Conservation (phyloP, 1,140 invertebrate genomes). For the Bombus vancouverensis region DNA sequence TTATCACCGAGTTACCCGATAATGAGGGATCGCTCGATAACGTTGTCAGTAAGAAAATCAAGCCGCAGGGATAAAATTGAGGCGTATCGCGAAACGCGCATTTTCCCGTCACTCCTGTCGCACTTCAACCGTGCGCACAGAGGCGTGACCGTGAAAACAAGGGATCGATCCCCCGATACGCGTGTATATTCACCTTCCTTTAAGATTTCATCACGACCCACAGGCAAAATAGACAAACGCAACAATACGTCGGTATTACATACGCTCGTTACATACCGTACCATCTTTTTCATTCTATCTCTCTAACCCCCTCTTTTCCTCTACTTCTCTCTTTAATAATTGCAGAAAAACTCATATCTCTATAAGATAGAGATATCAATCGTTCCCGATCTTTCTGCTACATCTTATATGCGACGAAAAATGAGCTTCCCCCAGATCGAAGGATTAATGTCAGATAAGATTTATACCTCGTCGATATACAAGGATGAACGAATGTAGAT, state of each 20-base stretch:
- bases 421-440: not conserved
- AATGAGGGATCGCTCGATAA: not conserved
- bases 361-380: not conserved
- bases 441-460: not conserved
- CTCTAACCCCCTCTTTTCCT: accelerated
- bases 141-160: constrained; percentile 45
- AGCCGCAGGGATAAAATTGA: not conserved
- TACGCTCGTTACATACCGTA: not conserved
- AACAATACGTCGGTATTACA: not conserved
- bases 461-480: not conserved
- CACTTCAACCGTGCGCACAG: constrained; percentile 2
- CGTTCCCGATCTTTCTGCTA: not conserved
- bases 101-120: constrained; percentile 15
- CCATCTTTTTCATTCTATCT: too few relatives aligned
- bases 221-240: constrained; percentile 16
- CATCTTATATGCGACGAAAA: not conserved
- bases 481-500: not conserved
- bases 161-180: constrained; percentile 40
- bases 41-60: not conserved
- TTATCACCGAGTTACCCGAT: too few relatives aligned
- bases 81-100: too few relatives aligned
- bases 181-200: constrained; percentile 34
- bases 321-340: not conserved
- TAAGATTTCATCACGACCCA: constrained; percentile 41
- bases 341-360: not conserved